A percentile compares a stretch with the other conserved stretches of the same genome.
phyloP scores from a whole-genome alignment of 2,797 vertebrate species.

The Schizopygopsis malacanthus region DNA sequence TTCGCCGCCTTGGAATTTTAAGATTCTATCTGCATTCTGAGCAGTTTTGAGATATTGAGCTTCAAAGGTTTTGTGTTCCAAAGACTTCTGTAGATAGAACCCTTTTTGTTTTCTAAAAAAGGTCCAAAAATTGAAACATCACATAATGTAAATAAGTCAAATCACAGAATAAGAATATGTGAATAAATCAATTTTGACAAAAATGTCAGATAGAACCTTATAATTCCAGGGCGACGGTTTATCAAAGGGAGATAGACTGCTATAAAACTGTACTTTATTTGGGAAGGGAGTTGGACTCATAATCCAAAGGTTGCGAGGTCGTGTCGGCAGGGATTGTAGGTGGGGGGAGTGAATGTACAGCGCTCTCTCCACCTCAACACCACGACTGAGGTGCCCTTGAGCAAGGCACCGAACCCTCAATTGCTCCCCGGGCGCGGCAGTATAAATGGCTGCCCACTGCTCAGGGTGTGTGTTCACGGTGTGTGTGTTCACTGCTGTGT shows the following conservation, averaged over 20 bases:
- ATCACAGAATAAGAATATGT: background rate
- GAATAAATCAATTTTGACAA: background rate
- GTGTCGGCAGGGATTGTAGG: too few relatives aligned
- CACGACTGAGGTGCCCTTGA: too few relatives aligned
- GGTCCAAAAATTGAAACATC: too few relatives aligned
- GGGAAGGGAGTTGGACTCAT: too few relatives aligned
- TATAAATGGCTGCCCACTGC: too few relatives aligned
- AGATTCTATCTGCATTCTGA: background rate
- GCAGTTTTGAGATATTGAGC: background rate
- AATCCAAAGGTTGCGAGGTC: too few relatives aligned
- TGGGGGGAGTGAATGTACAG: too few relatives aligned
- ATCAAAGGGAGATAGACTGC: background rate
- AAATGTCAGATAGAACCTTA: background rate
- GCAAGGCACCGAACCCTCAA: too few relatives aligned
- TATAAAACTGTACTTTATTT: background rate
- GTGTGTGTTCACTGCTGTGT: too few relatives aligned
- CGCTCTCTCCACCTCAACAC: too few relatives aligned
- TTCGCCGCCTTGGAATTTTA: background rate
- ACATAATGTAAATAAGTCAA: background rate
- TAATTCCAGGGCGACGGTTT: background rate
- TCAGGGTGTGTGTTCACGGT: too few relatives aligned
- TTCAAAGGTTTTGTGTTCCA: background rate
- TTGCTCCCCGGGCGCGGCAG: too few relatives aligned
- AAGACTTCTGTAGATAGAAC: background rate
- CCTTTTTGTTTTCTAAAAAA: background rate